Percentiles rank a stretch among this genome's conserved stretches.
Evolutionary conservation across 2,797 vertebrate genomes (phyloP).

Genomic region (Ispidina lecontei): DNA sequence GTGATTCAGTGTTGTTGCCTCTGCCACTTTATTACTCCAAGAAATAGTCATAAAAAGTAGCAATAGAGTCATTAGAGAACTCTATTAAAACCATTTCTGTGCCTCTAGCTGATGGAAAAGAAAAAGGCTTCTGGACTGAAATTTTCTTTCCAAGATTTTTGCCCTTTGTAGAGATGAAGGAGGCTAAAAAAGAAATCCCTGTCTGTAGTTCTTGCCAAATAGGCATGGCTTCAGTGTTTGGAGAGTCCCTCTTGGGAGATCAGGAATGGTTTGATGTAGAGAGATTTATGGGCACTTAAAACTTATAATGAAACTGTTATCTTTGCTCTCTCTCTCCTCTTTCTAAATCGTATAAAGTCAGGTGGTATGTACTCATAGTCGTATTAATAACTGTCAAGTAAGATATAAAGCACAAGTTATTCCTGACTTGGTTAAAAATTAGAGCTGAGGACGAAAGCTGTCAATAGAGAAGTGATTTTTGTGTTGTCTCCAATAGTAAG

Average conservation of each 20-base stretch:
- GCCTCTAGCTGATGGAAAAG: conserved; percentile 5
- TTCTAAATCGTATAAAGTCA: conserved; percentile 43
- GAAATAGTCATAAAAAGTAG: conserved; percentile 47
- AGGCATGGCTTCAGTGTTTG: conserved; percentile 52
- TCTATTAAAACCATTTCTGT: conserved; percentile 46
- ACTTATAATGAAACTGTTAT: conserved; percentile 62
- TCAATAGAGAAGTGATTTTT: not conserved
- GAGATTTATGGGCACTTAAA: conserved; percentile 61
- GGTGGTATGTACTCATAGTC: conserved; percentile 3
- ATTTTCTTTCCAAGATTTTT: conserved; percentile 36
- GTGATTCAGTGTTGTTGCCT: not conserved
- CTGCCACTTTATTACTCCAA: conserved; percentile 37
- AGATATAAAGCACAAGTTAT: conserved; percentile 19
- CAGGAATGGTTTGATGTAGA: conserved; percentile 37
- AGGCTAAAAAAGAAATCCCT: conserved; percentile 54
- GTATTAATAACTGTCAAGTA: conserved; percentile 51
- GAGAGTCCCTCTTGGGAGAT: conserved; percentile 26
- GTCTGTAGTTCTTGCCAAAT: conserved; percentile 65
- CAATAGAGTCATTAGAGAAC: conserved; percentile 36
- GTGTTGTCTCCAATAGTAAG: not conserved
- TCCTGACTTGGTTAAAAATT: not conserved
- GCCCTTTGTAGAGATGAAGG: conserved; percentile 9
- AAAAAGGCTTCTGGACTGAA: conserved; percentile 14
- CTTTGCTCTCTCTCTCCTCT: conserved; percentile 41
- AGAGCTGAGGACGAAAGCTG: not conserved